These are phyloP conservation scores for Endotricha flammealis DNA, from an alignment of 2,888 invertebrate genomes.

Conservation along the genomic window DNA sequence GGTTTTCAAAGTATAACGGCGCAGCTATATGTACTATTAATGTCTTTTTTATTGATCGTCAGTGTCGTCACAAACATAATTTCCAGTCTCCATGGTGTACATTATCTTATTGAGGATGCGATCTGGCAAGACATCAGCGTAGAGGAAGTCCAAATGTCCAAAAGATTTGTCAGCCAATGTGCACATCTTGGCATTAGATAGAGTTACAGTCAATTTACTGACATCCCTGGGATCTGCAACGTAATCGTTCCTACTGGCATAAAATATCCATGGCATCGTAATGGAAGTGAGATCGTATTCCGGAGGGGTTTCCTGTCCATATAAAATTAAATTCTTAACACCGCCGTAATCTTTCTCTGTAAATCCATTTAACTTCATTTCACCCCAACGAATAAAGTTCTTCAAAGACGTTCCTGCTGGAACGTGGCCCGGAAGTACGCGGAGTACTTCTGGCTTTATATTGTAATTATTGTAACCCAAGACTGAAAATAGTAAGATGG, in stretches of 20 bases:
- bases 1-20: no score
- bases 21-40: no score
- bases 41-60: no score
- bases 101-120: conserved; percentile 29
- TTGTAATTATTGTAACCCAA: conserved; percentile 32
- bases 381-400: conserved; percentile 32
- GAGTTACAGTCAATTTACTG: conserved; percentile 15
- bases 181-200: conserved; percentile 24
- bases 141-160: conserved; percentile 36
- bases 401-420: conserved; percentile 34
- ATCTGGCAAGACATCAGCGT: conserved; percentile 30
- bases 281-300: conserved; percentile 23
- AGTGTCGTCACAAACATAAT: no score
- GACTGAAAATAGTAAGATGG: conserved; percentile 20
- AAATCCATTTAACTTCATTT: conserved; percentile 29
- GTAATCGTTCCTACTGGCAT: conserved; percentile 30
- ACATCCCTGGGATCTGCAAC: conserved; percentile 28
- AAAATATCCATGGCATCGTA: conserved; percentile 26
- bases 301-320: conserved; percentile 25
- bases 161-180: conserved; percentile 28
- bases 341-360: conserved; percentile 27
- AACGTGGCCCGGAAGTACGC: conserved; percentile 27
- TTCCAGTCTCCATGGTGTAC: conserved; percentile 19
- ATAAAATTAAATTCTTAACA: conserved; percentile 20
- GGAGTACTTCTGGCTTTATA: conserved; percentile 22